Conservation (phyloP, 2,113 vertebrate species). For the Forbesichthys agassizii region DNA sequence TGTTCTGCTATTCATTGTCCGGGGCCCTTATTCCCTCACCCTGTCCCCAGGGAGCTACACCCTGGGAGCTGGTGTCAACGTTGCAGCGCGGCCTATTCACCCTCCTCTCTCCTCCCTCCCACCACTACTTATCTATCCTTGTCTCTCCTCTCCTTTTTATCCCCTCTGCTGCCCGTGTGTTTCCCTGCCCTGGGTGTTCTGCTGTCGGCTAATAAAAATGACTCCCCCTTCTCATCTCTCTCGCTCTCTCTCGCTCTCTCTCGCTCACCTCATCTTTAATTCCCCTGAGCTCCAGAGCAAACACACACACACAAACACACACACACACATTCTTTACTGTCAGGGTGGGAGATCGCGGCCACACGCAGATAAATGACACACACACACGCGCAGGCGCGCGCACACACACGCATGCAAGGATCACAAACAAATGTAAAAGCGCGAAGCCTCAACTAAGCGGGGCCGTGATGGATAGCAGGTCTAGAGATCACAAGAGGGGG, state of each 20-base stretch:
- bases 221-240: constrained; percentile 26
- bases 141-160: neutral
- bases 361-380: constrained; percentile 54
- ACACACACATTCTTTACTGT: constrained; percentile 33
- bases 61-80: constrained; percentile 22
- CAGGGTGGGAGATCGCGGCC: constrained; percentile 36
- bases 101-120: constrained; percentile 1
- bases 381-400: constrained; percentile 15
- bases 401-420: constrained; percentile 25
- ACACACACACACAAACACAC: constrained; percentile 56
- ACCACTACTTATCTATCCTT: neutral
- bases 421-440: constrained; percentile 56
- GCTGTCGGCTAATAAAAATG: constrained; percentile 23
- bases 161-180: neutral
- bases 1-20: constrained; percentile 37
- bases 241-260: constrained; percentile 9
- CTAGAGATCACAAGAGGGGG: constrained; percentile 2
- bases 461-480: constrained; percentile 47
- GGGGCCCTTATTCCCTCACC: neutral
- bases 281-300: constrained; percentile 54
- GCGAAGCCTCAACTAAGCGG: constrained; percentile 15
- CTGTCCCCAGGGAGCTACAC: neutral
- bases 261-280: constrained; percentile 19
- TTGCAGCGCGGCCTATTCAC: neutral
- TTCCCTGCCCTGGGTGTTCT: constrained; percentile 38